Conservation (phyloP, 2,888 invertebrate species). For the Iselma pallidipennis region DNA sequence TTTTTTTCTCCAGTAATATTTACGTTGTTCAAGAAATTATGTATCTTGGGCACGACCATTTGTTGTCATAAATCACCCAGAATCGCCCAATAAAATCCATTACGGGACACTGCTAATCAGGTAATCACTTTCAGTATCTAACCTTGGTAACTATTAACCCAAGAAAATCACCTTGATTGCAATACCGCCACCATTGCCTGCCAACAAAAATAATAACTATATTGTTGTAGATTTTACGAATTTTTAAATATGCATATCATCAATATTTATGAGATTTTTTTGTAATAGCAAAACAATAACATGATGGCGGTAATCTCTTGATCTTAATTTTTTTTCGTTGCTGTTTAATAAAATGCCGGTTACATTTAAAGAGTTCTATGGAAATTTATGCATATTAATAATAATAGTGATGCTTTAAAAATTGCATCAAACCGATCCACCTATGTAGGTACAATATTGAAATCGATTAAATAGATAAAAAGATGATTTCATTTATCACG, state of each 20-base stretch:
- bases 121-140: slow-evolving; percentile 3
- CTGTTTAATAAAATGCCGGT: background rate
- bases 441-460: background rate
- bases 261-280: background rate
- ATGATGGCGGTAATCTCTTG: background rate
- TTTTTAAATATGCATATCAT: background rate
- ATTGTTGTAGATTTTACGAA: background rate
- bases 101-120: slow-evolving; percentile 2
- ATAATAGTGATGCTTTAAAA: background rate
- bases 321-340: background rate
- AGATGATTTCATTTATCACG: background rate
- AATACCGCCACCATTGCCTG: background rate
- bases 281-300: background rate
- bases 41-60: background rate
- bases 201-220: background rate
- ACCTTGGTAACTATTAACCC: background rate
- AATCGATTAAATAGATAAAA: background rate
- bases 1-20: background rate
- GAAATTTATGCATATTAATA: background rate
- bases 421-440: background rate
- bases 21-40: background rate
- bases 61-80: slow-evolving; percentile 3
- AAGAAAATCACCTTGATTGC: background rate
- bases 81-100: slow-evolving; percentile 7
- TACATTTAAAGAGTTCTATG: too few relatives aligned